phyloP scores from a whole-genome alignment of 2,797 vertebrate species.

The Eulemur rubriventer region DNA sequence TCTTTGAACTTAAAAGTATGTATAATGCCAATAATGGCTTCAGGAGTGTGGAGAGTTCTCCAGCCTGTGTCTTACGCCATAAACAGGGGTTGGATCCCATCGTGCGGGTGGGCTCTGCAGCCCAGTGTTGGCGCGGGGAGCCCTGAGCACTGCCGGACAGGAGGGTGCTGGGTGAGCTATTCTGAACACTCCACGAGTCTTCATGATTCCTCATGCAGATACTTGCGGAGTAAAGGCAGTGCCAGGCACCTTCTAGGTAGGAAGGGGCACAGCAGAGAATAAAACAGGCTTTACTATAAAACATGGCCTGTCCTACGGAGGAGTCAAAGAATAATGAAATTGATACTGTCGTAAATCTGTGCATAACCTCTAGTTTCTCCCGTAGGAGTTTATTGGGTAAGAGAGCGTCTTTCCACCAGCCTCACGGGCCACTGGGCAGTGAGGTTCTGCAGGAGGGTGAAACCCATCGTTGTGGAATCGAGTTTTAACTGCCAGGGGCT shows the following conservation, averaged over 20 bases:
- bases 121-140: no score
- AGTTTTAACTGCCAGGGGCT: neutral
- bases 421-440: neutral
- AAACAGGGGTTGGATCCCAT: accelerated
- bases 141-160: no score
- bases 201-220: no score
- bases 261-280: accelerated
- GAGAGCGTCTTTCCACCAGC: neutral
- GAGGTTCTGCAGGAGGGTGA: neutral
- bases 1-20: neutral
- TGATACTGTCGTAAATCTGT: neutral
- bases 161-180: no score
- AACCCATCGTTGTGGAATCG: neutral
- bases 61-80: accelerated
- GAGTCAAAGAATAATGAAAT: accelerated
- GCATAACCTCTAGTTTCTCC: constrained; percentile 20
- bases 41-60: neutral
- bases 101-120: accelerated
- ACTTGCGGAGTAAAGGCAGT: no score
- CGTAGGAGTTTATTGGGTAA: neutral
- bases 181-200: no score
- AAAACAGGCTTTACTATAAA: accelerated
- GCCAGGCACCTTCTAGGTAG: no score
- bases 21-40: neutral
- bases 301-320: accelerated